phyloP scores from a whole-genome alignment of 2,888 invertebrate genomes.

The Cheilosia impressa region DNA sequence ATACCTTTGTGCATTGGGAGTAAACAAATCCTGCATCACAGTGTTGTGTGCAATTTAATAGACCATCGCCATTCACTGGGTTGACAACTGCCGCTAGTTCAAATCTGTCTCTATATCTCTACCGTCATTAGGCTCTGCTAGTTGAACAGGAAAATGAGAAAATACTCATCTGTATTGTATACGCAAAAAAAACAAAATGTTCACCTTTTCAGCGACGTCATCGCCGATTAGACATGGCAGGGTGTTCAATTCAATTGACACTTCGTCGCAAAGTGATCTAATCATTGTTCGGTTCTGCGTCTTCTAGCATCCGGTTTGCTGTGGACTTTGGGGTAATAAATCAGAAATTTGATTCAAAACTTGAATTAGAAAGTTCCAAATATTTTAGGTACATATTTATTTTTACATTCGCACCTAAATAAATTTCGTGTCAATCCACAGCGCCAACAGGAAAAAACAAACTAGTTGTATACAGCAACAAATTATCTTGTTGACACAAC shows the following conservation, averaged over 20 bases:
- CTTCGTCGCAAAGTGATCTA: constrained; percentile 25
- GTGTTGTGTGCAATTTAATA: constrained; percentile 37
- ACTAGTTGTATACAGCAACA: not conserved
- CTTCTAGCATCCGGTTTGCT: constrained; percentile 4
- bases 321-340: not conserved
- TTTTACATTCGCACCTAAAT: constrained; percentile 28
- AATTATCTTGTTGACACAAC: constrained; percentile 39
- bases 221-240: not conserved
- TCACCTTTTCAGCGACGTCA: not conserved
- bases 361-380: constrained; percentile 6
- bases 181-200: too few relatives aligned
- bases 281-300: constrained; percentile 1
- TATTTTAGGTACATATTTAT: not conserved
- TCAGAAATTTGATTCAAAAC: not conserved
- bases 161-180: not conserved
- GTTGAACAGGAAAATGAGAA: constrained; percentile 3
- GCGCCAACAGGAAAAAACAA: not conserved
- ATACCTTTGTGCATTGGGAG: constrained; percentile 20
- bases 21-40: constrained; percentile 12
- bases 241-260: constrained; percentile 26
- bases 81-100: not conserved
- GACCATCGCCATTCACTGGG: constrained; percentile 20
- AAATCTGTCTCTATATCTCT: not conserved
- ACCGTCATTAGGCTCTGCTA: not conserved
- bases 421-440: not conserved